These are phyloP conservation scores for Apus apus DNA, from an alignment of 2,113 vertebrate species.

Conservation along the genomic window DNA sequence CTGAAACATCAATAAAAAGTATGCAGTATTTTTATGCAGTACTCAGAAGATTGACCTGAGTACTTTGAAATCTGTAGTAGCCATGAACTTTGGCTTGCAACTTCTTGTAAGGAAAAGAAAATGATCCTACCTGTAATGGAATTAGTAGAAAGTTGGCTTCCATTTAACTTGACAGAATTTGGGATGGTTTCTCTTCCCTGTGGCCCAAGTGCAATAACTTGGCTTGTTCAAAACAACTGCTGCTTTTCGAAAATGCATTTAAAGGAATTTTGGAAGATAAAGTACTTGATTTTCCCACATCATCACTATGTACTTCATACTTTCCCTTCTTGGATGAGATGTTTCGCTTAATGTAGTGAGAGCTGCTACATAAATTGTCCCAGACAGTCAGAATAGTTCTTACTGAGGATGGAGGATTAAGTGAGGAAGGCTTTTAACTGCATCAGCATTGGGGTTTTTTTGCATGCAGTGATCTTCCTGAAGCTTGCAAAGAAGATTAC, in stretches of 20 bases:
- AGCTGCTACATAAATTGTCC: conserved; percentile 14
- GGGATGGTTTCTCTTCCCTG: neutral
- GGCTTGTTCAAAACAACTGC: neutral
- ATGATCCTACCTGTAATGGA: neutral
- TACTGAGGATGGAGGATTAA: conserved; percentile 40
- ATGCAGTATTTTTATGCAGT: neutral
- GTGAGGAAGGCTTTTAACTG: conserved; percentile 15
- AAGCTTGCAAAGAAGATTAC: conserved; percentile 47
- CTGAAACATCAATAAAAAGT: neutral
- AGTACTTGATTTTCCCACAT: neutral
- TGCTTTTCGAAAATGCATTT: neutral
- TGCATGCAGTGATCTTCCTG: neutral
- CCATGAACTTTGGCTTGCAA: conserved; percentile 6
- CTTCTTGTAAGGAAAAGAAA: neutral
- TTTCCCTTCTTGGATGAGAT: conserved; percentile 39
- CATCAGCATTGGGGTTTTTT: neutral
- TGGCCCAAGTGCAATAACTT: neutral
- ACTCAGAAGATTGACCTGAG: neutral
- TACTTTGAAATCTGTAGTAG: neutral
- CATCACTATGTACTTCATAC: neutral
- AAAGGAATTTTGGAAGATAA: neutral
- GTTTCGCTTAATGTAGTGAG: conserved; percentile 12
- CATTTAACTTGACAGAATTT: neutral
- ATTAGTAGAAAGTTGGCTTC: neutral
- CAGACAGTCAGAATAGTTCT: neutral